A percentile compares a stretch with the other conserved stretches of the same genome.
Conservation (phyloP, 2,888 invertebrate genomes). For the Didymodactylos carnosus region DNA sequence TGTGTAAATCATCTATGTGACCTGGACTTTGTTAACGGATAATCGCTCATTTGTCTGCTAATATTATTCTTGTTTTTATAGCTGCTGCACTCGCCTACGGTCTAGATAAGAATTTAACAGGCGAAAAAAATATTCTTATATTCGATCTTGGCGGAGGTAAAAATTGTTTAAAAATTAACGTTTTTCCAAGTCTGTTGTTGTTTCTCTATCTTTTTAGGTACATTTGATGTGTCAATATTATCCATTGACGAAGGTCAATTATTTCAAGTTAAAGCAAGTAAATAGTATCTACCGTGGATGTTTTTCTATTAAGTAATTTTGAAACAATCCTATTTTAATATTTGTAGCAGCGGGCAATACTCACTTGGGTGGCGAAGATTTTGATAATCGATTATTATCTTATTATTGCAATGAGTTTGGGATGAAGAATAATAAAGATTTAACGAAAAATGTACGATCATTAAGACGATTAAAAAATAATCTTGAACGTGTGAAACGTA, state of each 20-base stretch:
- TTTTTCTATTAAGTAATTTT: too few species aligned
- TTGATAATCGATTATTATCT: constrained; percentile 60
- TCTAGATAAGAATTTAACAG: constrained; percentile 60
- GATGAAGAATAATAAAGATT: constrained; percentile 41
- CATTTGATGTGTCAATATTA: constrained; percentile 52
- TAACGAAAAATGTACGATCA: constrained; percentile 9
- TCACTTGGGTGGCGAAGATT: too few species aligned
- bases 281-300: too few species aligned
- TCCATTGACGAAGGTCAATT: constrained; percentile 15
- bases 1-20: too few species aligned
- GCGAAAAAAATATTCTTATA: constrained; percentile 5
- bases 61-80: too few species aligned
- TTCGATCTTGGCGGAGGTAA: constrained; percentile 83
- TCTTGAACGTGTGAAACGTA: constrained; percentile 56
- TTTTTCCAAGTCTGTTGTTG: too few species aligned
- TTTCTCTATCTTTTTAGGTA: too few species aligned
- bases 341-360: too few species aligned
- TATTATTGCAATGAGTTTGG: constrained; percentile 58
- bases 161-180: too few species aligned
- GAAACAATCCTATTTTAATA: too few species aligned
- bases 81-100: constrained; percentile 96
- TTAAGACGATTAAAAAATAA: constrained; percentile 48
- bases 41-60: too few species aligned
- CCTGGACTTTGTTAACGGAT: too few species aligned
- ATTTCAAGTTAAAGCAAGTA: constrained; percentile 17